Conservation (phyloP, 2,797 vertebrate genomes). For the Myotis planiceps region DNA sequence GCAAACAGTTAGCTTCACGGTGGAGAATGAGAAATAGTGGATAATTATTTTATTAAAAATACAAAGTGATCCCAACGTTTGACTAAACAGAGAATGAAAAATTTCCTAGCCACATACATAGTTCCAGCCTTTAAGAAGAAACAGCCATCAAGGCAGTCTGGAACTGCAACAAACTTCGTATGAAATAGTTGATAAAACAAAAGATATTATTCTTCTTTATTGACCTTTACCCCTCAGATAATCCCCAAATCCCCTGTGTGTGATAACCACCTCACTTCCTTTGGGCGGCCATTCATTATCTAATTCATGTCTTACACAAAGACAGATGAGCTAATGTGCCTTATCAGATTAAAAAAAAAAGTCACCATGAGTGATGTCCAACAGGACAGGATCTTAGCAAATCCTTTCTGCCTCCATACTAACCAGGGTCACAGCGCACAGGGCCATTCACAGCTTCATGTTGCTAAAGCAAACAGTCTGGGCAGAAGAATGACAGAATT, state of each 20-base stretch:
- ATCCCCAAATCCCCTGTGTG: constrained; percentile 70
- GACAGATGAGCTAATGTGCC: constrained; percentile 82
- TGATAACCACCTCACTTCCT: constrained; percentile 76
- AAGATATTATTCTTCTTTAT: constrained; percentile 60
- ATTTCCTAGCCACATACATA: not conserved
- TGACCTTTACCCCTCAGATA: constrained; percentile 70
- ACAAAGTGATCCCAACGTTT: constrained; percentile 37
- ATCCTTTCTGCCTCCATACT: constrained; percentile 87
- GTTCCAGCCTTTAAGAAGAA: not conserved
- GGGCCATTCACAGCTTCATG: constrained; percentile 87
- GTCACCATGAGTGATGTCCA: constrained; percentile 81
- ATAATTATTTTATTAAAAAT: constrained; percentile 61
- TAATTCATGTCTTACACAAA: constrained; percentile 80
- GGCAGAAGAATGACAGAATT: constrained; percentile 89
- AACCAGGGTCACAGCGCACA: constrained; percentile 80
- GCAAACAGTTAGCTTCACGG: not conserved
- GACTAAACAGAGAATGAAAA: constrained; percentile 47
- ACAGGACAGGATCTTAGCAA: constrained; percentile 87
- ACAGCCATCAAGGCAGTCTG: constrained; percentile 1
- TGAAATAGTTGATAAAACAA: constrained; percentile 62
- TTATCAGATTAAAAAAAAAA: constrained; percentile 77
- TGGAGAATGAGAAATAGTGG: not conserved
- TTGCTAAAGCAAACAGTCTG: constrained; percentile 90
- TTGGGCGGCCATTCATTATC: constrained; percentile 74
- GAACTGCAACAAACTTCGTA: constrained; percentile 45